Evolutionary conservation across 2,888 invertebrate genomes (phyloP).

Genomic region (Phyllotreta cruciferae): DNA sequence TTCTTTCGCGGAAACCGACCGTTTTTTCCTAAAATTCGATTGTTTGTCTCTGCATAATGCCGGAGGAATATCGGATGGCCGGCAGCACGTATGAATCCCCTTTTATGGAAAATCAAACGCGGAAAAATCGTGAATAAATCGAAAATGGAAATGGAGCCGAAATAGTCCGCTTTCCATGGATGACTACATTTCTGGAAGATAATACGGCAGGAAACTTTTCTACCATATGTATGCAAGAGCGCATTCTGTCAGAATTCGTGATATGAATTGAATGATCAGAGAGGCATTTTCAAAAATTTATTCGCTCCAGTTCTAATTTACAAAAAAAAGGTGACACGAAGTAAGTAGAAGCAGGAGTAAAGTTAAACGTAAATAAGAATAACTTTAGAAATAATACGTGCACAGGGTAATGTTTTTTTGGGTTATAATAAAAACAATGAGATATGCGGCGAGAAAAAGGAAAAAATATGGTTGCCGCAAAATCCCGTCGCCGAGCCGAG

Average conservation of each 20-base stretch:
- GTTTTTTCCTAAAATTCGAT: no score
- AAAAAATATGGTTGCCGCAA: background rate
- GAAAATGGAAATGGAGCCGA: conserved; percentile 20
- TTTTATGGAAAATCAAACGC: background rate
- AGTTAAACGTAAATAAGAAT: no score
- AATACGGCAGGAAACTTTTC: conserved; percentile 19
- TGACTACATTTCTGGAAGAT: conserved; percentile 20
- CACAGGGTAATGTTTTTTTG: no score
- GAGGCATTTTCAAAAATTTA: conserved; percentile 1
- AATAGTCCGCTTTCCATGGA: conserved; percentile 19
- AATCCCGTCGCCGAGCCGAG: background rate
- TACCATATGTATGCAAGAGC: conserved; percentile 21
- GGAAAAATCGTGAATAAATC: conserved; percentile 14
- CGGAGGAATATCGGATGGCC: background rate
- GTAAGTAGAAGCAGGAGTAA: no score
- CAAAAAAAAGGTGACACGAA: no score
- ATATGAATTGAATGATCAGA: conserved; percentile 19
- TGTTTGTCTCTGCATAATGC: no score
- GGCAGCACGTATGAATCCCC: conserved; percentile 3
- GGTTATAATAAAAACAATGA: no score
- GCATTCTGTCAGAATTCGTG: conserved; percentile 17
- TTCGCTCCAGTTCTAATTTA: no score
- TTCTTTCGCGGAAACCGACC: no score
- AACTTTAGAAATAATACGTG: no score
- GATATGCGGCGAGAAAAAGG: no score